A percentile compares a stretch with the other conserved stretches of the same genome.
Conservation (phyloP, 2,113 vertebrate species). For the Bungarus multicinctus region DNA sequence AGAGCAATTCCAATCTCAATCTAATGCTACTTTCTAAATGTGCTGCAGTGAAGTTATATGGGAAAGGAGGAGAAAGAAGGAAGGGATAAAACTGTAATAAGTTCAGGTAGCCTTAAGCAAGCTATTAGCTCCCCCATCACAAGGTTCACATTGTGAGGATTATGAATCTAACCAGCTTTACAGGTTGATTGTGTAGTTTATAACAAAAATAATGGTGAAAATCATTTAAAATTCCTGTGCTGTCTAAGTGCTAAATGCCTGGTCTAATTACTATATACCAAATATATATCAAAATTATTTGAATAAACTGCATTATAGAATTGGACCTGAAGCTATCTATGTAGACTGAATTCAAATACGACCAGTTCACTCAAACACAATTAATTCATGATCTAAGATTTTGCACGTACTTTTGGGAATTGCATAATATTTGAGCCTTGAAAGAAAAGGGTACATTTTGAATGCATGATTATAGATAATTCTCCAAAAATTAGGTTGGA, state of each 20-base stretch:
- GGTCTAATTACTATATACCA: not conserved
- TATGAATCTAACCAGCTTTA: not conserved
- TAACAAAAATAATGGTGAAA: not conserved
- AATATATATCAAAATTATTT: not conserved
- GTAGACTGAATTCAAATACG: not conserved
- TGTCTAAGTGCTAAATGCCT: not conserved
- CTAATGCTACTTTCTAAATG: not conserved
- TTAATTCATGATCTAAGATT: not conserved
- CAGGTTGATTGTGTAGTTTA: not conserved
- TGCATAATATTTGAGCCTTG: not conserved
- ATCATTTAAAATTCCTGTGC: not conserved
- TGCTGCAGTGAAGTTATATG: not conserved
- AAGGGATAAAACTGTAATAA: not conserved
- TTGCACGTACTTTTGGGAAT: not conserved
- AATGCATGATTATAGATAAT: not conserved
- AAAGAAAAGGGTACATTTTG: not conserved
- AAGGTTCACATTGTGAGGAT: not conserved
- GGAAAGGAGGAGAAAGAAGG: not conserved
- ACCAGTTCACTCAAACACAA: not conserved
- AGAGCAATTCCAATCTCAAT: not conserved
- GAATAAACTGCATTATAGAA: not conserved
- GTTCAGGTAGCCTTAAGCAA: not conserved
- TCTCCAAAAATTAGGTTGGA: not conserved
- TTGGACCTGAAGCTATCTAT: not conserved
- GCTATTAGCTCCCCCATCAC: not conserved